Base-by-base conservation (phyloP, 2,113 vertebrate species). In the Antechinus stuartii region DNA sequence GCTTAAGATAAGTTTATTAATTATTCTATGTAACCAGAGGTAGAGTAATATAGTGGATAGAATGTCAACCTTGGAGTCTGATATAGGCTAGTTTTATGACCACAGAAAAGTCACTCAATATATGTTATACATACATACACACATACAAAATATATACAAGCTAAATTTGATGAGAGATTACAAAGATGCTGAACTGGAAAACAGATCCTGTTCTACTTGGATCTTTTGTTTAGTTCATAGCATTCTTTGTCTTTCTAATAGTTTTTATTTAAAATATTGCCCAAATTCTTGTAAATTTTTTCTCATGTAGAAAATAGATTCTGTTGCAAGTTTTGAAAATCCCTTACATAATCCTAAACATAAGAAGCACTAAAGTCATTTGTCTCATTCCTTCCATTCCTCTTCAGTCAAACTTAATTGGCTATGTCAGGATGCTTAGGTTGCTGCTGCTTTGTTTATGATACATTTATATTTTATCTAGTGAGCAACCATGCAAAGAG, bases 401-500 rank as follows among this genome's bases (percentile, higher is more conserved):
- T 90, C 16, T 24, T 92, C 26, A 35, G 54, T 27, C 50, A 26
- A 49, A 8, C 6, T 16, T 35, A 22, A 23, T 22, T 25, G 42
- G 22, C 19, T 54, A 53, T 57, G 68, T n/a, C 50, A 46, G 35
- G 27, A 27, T 91, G 42, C 92, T 61, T 91, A 19, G 4, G 14
- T 8, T 1, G 47, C n/a, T 8, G 10, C 91, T 68, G 53, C 93
- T 96, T 98, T 90, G 90, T 94, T 95, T 89, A 90, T 54, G n/a
- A 94, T 46, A 55, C 16, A 50, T 90, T 94, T 96, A 61, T 97
- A 92, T 94, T 96, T 96, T 91, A 96, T 96, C 94, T 90, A 96
- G 89, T 95, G 94, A 96, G 91, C 96, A 94, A 54, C 76, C 96
- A 97, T 94, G 97, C 94, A 89, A 93, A 96, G 89, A 95, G 76